Conservation (phyloP, 2,113 vertebrate species). For the Hemicordylus capensis region DNA sequence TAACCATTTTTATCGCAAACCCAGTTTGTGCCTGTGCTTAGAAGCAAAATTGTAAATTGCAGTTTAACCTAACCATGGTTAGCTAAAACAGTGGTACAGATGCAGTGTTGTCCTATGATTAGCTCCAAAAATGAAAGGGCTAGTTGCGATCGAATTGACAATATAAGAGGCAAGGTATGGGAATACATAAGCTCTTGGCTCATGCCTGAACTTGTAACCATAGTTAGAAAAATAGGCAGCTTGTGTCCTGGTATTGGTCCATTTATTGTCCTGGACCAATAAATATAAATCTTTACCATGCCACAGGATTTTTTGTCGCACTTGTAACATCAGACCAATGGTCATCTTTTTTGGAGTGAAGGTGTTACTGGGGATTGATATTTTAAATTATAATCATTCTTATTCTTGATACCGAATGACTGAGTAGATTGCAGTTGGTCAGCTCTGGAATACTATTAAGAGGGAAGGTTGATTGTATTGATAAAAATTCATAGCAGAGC, state of each 20-base stretch:
- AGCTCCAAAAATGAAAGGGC: background rate
- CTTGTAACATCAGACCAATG: background rate
- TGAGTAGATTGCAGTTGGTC: constrained; percentile 2
- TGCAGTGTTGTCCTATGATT: background rate
- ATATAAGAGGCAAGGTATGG: background rate
- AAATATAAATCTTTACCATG: background rate
- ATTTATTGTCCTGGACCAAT: too few species aligned
- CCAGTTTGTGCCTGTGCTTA: background rate
- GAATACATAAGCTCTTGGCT: background rate
- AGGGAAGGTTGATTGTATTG: background rate
- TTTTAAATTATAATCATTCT: background rate
- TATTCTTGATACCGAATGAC: background rate
- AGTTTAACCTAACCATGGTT: background rate
- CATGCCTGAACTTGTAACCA: background rate
- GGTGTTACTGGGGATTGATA: background rate
- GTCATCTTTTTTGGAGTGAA: background rate
- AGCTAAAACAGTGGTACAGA: background rate
- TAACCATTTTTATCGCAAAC: background rate
- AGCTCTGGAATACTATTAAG: background rate
- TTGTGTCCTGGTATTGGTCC: too few species aligned
- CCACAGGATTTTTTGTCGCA: background rate
- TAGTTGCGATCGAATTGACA: background rate
- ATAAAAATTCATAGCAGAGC: background rate
- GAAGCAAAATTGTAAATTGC: background rate
- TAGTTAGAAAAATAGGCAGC: background rate